Conservation (phyloP, 2,113 vertebrate species). For the Cavia aperea region DNA sequence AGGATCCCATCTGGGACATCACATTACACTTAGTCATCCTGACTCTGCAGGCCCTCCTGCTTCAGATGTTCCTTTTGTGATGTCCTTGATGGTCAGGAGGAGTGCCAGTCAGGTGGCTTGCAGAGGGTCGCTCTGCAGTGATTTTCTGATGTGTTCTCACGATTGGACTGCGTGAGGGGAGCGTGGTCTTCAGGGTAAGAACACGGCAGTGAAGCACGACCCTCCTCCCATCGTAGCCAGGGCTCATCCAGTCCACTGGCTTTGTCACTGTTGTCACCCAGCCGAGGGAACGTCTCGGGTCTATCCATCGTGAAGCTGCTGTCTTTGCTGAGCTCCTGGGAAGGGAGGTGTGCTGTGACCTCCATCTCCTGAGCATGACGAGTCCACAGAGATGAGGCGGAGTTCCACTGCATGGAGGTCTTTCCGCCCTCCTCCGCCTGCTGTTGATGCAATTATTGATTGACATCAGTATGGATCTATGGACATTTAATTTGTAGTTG, state of each 20-base stretch:
- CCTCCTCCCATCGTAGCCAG: rapidly evolving
- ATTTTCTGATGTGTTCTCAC: background rate
- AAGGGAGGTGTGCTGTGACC: background rate
- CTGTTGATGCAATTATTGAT: background rate
- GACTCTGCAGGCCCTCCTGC: background rate
- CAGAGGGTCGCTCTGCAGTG: background rate
- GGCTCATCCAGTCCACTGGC: rapidly evolving
- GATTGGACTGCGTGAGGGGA: no score
- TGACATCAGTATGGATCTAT: background rate
- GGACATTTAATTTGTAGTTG: background rate
- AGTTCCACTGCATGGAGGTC: background rate
- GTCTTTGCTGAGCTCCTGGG: no score
- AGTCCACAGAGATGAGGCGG: no score
- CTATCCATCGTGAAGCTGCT: background rate
- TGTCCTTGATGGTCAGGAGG: background rate
- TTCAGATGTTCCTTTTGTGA: background rate
- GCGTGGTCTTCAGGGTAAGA: background rate
- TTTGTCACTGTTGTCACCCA: rapidly evolving
- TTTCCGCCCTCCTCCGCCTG: background rate
- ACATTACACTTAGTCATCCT: background rate
- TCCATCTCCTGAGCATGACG: background rate
- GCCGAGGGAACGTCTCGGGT: background rate
- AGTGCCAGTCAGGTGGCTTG: background rate
- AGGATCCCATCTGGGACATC: background rate
- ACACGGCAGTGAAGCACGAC: background rate